phyloP scores from a whole-genome alignment of 1,140 invertebrate species.

The Aphelenchoides avenae region DNA sequence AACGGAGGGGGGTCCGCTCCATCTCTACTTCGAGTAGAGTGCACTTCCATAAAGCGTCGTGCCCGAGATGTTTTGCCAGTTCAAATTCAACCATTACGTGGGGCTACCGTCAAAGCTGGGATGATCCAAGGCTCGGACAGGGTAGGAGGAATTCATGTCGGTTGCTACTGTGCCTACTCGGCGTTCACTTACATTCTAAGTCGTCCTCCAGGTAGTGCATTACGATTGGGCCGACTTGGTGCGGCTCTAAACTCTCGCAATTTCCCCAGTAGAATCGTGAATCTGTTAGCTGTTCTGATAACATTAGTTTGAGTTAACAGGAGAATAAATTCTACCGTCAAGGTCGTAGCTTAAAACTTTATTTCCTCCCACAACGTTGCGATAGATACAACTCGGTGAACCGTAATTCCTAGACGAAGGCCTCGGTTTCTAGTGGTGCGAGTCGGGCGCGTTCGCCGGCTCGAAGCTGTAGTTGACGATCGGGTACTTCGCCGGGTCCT shows the following conservation, averaged over 20 bases:
- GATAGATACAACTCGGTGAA: conserved; percentile 7
- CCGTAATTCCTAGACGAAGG: conserved; percentile 7
- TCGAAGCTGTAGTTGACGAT: not conserved
- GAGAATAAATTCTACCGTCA: not conserved
- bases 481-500: not conserved
- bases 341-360: conserved; percentile 4
- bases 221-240: not conserved
- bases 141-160: too few species aligned
- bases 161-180: too few species aligned
- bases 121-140: too few species aligned
- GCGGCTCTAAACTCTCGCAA: not conserved
- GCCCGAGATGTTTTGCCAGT: not conserved
- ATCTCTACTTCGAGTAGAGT: too few species aligned
- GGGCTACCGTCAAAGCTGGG: not conserved
- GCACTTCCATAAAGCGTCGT: not conserved
- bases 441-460: conserved; percentile 2
- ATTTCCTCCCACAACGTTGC: too few species aligned
- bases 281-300: not conserved
- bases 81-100: conserved; percentile 2
- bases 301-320: not conserved
- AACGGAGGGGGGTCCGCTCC: too few species aligned
- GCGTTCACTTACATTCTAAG: conserved; percentile 30
- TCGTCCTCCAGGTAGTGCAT: conserved; percentile 36
- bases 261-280: not conserved
- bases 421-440: not conserved